phyloP scores from a whole-genome alignment of 2,888 invertebrate species.

The Monopis laevigella region DNA sequence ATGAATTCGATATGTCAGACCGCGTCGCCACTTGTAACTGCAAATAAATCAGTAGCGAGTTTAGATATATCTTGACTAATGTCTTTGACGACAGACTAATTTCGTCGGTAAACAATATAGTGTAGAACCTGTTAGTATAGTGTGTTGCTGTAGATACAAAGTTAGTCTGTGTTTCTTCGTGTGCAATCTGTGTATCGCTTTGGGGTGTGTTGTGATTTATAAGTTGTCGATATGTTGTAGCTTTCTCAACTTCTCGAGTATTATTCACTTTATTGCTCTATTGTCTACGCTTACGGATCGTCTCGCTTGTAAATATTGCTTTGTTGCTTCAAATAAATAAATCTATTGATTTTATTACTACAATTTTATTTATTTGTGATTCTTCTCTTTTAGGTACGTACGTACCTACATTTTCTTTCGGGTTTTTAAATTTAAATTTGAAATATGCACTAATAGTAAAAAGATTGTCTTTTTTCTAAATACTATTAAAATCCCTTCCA shows the following conservation, averaged over 20 bases:
- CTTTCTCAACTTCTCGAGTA: constrained; percentile 43
- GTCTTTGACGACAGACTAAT: constrained; percentile 7
- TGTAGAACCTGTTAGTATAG: no score
- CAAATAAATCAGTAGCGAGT: constrained; percentile 36
- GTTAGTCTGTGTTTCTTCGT: constrained; percentile 7
- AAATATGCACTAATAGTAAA: no score
- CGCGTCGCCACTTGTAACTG: constrained; percentile 17
- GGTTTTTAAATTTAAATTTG: no score
- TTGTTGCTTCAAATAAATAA: constrained; percentile 6
- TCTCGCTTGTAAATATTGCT: background rate
- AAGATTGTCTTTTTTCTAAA: no score
- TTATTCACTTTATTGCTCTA: constrained; percentile 54
- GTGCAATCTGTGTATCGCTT: constrained; percentile 7
- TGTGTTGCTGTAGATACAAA: background rate
- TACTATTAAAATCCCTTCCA: no score
- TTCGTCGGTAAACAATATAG: background rate
- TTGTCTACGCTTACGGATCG: constrained; percentile 36
- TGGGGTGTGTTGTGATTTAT: constrained; percentile 52
- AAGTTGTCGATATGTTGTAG: constrained; percentile 48
- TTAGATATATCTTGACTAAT: constrained; percentile 22
- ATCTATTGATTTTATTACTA: no score
- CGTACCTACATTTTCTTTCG: no score
- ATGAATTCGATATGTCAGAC: constrained; percentile 20
- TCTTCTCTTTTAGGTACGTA: no score
- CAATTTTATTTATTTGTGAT: no score